Evolutionary conservation across 2,113 vertebrate species (phyloP).

Genomic region (Accipiter virgatus): DNA sequence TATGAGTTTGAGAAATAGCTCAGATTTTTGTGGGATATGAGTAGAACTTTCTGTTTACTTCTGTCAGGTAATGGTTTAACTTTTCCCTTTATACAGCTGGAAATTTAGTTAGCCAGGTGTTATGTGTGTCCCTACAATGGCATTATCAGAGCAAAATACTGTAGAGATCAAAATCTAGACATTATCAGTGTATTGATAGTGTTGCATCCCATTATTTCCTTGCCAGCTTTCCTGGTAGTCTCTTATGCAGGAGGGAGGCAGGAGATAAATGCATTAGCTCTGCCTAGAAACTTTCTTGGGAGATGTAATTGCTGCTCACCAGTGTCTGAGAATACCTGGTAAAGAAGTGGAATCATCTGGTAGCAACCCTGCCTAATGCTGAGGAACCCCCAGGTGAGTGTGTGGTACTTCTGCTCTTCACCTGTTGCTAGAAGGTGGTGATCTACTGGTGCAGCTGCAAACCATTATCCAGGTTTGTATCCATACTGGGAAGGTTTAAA

Average conservation of each 20-base stretch:
- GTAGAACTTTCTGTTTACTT: background rate
- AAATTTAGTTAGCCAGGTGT: background rate
- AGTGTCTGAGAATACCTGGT: background rate
- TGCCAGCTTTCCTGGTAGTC: background rate
- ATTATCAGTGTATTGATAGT: background rate
- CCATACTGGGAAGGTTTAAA: background rate
- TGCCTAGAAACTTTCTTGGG: background rate
- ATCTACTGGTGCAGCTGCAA: background rate
- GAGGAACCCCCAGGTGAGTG: background rate
- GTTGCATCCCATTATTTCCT: background rate
- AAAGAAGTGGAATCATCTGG: background rate
- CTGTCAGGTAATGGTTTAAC: background rate
- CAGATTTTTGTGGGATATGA: background rate
- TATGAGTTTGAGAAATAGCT: background rate
- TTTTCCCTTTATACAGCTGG: background rate
- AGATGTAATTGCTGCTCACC: accelerated
- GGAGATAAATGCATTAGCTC: background rate
- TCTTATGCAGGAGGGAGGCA: background rate
- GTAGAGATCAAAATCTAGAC: background rate
- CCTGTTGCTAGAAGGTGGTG: background rate
- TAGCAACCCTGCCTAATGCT: background rate
- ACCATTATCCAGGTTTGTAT: background rate
- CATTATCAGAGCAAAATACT: background rate
- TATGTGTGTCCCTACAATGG: background rate
- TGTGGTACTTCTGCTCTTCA: background rate